Evolutionary conservation across 2,888 invertebrate genomes (phyloP), one percentile per base, ranked within the genome.

Genomic region (Apocheima hispidaria): DNA sequence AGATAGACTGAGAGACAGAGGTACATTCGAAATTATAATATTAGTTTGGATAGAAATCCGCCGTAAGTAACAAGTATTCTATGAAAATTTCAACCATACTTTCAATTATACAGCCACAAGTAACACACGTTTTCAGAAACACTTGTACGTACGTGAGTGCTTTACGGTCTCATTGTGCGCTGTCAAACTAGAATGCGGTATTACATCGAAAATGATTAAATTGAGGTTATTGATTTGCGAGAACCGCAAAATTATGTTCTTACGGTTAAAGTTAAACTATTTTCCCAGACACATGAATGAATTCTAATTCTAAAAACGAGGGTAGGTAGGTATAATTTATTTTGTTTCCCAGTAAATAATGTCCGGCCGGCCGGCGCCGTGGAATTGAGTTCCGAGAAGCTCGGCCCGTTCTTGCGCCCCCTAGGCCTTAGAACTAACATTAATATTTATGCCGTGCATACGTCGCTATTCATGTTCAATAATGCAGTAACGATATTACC

Each of bases 341-440:
- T 86, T 82, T 78, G 74, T 82, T 86, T 86, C 84, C 81, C 71
- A 68, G 86, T 82, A 87, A 80, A 78, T 79, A 81, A 77, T 77
- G 80, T 75, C 82, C 86, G 86, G 65, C 88, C 54, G 68, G 66
- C 57, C 77, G 88, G 86, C 88, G 89, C 88, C 89, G 75, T 73
- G 73, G 81, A 84, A 88, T 88, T 82, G 84, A 82, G 79, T 91
- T 91, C 91, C 77, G 75, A 82, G 91, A 91, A 91, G 70, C 67
- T 72, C 68, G 74, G 77, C 82, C 84, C 75, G 79, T 86, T 88
- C 88, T 87, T 87, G 84, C 84, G 79, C 76, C 81, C 85, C 82
- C 78, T 79, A 77, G 75, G 83, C 84, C 82, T 84, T 77, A 82
- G 79, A 78, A 78, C 74, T 68, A 70, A 79, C 83, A 86, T 90